phyloP scores from a whole-genome alignment of 1,140 invertebrate species.

The Ylistrum balloti region DNA sequence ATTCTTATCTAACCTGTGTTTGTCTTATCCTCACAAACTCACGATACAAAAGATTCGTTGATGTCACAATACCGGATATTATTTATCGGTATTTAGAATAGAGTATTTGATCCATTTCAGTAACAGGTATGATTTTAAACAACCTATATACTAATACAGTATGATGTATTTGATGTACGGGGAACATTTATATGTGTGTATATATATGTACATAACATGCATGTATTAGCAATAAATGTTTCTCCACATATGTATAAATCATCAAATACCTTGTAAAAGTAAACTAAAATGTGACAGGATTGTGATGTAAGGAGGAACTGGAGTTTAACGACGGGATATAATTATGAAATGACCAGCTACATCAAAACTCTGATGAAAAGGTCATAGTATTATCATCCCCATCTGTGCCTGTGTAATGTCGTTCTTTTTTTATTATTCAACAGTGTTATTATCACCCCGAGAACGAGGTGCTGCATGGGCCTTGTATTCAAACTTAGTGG shows the following conservation, averaged over 20 bases:
- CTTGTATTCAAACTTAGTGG: neutral
- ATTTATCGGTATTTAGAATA: too few species aligned
- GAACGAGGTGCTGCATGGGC: neutral
- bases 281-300: neutral
- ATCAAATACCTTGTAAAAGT: neutral
- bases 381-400: neutral
- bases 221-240: neutral
- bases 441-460: neutral
- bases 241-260: neutral
- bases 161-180: neutral
- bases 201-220: neutral
- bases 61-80: too few species aligned
- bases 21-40: too few species aligned
- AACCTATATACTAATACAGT: neutral
- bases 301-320: neutral
- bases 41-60: too few species aligned
- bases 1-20: too few species aligned
- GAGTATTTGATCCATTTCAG: too few species aligned
- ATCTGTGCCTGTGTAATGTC: neutral
- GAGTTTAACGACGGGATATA: neutral
- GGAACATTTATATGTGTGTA: neutral
- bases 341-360: neutral
- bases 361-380: neutral
- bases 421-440: conserved; percentile 13
- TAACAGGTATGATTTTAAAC: too few species aligned